Evolutionary conservation across 2,113 vertebrate species (phyloP).

Genomic region (Callospermophilus lateralis): DNA sequence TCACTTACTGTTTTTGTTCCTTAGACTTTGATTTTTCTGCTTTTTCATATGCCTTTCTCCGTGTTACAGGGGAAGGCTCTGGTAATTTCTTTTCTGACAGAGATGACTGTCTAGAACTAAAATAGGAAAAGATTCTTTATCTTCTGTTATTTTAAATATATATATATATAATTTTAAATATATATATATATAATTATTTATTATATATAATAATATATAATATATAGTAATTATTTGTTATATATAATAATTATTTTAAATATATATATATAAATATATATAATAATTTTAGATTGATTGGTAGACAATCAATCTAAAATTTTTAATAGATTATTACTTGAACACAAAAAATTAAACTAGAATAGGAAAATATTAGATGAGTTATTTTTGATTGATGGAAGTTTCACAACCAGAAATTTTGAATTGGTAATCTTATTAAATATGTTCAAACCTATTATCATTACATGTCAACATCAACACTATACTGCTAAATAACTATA

Average conservation of each 20-base stretch:
- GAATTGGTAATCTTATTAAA: constrained; percentile 10
- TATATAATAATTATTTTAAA: not conserved
- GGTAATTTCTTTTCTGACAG: constrained; percentile 92
- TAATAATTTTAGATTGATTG: not conserved
- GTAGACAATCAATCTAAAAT: constrained; percentile 40
- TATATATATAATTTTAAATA: not conserved
- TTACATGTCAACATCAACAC: constrained; percentile 40
- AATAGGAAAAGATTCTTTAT: constrained; percentile 70
- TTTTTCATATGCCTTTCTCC: constrained; percentile 96
- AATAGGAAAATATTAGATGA: constrained; percentile 8
- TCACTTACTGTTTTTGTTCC: constrained; percentile 97
- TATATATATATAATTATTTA: not conserved
- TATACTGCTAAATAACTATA: constrained; percentile 2
- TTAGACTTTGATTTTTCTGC: constrained; percentile 94
- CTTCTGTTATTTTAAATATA: constrained; percentile 2
- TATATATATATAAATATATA: not conserved
- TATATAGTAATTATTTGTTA: not conserved
- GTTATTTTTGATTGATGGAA: constrained; percentile 52
- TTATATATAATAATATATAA: not conserved
- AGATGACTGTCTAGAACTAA: constrained; percentile 89
- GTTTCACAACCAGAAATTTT: not conserved
- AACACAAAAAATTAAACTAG: not conserved
- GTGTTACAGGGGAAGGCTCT: constrained; percentile 94
- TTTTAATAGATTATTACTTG: not conserved
- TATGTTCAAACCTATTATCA: not conserved